A percentile compares a stretch with the other conserved stretches of the same genome.
Evolutionary conservation across 2,888 invertebrate genomes (phyloP).

Genomic region (Ectemnius cavifrons): DNA sequence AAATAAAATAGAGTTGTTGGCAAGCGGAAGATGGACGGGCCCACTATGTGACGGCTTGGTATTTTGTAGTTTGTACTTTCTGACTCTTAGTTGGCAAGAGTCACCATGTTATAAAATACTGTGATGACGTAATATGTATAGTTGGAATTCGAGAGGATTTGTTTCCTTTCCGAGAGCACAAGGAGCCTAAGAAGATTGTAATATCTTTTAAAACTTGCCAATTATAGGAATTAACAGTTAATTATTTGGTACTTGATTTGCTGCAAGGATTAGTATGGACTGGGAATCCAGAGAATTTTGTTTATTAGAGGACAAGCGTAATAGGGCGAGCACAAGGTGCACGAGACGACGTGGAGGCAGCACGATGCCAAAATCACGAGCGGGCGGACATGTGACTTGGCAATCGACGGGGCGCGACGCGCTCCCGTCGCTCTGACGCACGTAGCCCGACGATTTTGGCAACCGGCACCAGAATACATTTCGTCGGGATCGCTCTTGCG

Average conservation of each 20-base stretch:
- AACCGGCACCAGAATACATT: slow-evolving; percentile 35
- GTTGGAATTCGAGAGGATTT: no score
- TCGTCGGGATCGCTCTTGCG: slow-evolving; percentile 30
- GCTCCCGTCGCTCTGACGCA: slow-evolving; percentile 45
- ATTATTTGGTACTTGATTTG: no score
- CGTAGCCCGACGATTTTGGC: slow-evolving; percentile 37
- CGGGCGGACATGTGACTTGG: slow-evolving; percentile 57
- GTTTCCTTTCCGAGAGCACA: no score
- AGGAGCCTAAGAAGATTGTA: no score
- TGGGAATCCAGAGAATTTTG: no score
- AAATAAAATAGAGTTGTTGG: neutral
- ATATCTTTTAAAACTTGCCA: no score
- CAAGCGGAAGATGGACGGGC: slow-evolving; percentile 19
- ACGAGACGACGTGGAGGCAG: slow-evolving; percentile 9
- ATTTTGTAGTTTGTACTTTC: no score
- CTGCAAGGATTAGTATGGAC: no score
- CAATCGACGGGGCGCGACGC: slow-evolving; percentile 14
- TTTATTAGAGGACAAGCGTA: slow-evolving; percentile 3
- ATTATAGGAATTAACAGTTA: no score
- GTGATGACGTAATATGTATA: neutral
- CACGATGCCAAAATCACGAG: slow-evolving; percentile 44
- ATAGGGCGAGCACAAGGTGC: slow-evolving; percentile 29
- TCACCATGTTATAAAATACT: neutral
- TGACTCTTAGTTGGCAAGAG: no score
- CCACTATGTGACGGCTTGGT: no score